Conservation (phyloP, 1,140 invertebrate genomes). For the Drosophila lowei region DNA sequence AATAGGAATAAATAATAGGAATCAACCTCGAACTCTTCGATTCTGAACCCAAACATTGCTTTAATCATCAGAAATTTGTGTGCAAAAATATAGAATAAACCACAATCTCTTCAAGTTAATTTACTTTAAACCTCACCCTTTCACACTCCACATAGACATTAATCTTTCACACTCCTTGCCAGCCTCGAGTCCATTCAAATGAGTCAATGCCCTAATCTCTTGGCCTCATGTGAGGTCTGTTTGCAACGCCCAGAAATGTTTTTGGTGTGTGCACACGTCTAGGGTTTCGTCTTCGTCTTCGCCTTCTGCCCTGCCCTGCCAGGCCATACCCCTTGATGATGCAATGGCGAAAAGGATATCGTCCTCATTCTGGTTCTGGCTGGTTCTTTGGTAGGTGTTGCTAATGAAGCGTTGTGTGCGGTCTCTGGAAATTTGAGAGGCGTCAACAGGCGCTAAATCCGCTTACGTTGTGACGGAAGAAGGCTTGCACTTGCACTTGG, state of each 20-base stretch:
- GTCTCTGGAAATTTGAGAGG: constrained; percentile 76
- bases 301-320: constrained; percentile 6
- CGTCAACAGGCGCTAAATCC: constrained; percentile 82
- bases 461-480: constrained; percentile 69
- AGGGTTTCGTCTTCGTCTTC: constrained; percentile 37
- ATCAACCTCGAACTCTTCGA: background rate
- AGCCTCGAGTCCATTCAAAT: constrained; percentile 29
- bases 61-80: too few relatives aligned
- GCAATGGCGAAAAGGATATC: constrained; percentile 40
- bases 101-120: background rate
- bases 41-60: background rate
- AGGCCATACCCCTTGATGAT: constrained; percentile 44
- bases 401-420: constrained; percentile 68
- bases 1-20: too few relatives aligned
- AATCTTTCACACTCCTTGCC: constrained; percentile 20
- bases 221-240: constrained; percentile 54
- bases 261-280: constrained; percentile 38
- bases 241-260: constrained; percentile 48
- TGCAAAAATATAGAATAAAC: too few relatives aligned
- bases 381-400: constrained; percentile 45
- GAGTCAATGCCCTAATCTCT: constrained; percentile 47
- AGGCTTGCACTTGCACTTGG: constrained; percentile 10
- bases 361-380: constrained; percentile 5
- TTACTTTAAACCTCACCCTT: background rate
- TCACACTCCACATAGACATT: background rate